These are phyloP conservation scores for Plectus sambesii DNA, from an alignment of 1,140 invertebrate genomes.

Conservation along the genomic window DNA sequence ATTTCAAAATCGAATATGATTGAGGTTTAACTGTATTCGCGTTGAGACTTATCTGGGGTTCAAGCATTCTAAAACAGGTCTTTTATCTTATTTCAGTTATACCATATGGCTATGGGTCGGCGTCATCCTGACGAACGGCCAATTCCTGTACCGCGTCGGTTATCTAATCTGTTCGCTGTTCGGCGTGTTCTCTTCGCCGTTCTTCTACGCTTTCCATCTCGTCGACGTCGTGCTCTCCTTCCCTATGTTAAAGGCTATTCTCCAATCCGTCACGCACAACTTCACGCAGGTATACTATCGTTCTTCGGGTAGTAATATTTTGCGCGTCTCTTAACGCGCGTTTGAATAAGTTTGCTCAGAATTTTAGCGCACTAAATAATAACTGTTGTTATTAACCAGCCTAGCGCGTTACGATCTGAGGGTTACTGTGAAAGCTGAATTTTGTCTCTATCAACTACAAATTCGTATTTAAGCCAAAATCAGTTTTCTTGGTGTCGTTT, in stretches of 20 bases:
- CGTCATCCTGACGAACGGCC: conserved; percentile 42
- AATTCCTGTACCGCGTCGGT: conserved; percentile 88
- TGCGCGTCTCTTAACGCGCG: too few species aligned
- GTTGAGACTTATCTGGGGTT: background rate
- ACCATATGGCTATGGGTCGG: conserved; percentile 42
- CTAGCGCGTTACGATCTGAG: too few species aligned
- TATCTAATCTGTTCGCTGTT: conserved; percentile 92
- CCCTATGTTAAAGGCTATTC: conserved; percentile 88
- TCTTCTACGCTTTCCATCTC: conserved; percentile 88
- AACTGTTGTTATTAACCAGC: conserved; percentile 8
- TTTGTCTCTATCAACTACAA: too few species aligned
- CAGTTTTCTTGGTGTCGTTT: too few species aligned
- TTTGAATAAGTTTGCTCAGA: too few species aligned
- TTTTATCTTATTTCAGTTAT: conserved; percentile 53
- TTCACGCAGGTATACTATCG: conserved; percentile 69
- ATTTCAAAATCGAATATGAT: too few species aligned
- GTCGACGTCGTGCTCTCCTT: conserved; percentile 95
- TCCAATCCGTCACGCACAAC: conserved; percentile 99
- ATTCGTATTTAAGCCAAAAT: too few species aligned
- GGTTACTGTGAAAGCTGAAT: too few species aligned
- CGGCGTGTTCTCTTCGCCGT: conserved; percentile 98
- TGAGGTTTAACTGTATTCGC: background rate
- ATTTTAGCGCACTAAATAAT: conserved; percentile 18
- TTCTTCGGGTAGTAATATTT: conserved; percentile 16
- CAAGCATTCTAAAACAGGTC: conserved; percentile 5